phyloP scores from a whole-genome alignment of 2,888 invertebrate genomes.

The Dinocampus coccinellae region DNA sequence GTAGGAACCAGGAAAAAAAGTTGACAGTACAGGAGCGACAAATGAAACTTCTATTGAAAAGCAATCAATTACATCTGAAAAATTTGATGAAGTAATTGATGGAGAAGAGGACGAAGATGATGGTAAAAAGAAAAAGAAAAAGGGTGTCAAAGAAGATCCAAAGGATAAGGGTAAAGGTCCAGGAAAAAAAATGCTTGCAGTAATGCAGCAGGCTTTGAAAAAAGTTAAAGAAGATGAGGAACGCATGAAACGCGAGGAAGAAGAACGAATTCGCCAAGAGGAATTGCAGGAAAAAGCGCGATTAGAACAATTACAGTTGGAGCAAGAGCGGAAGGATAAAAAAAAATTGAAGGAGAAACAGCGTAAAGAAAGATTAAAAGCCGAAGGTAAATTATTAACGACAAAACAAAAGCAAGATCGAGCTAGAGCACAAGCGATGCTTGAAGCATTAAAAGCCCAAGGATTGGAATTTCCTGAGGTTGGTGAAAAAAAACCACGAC shows the following conservation, averaged over 20 bases:
- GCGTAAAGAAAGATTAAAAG: constrained; percentile 90
- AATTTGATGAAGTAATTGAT: constrained; percentile 46
- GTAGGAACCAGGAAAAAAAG: constrained; percentile 58
- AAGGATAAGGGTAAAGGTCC: constrained; percentile 76
- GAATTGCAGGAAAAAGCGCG: constrained; percentile 82
- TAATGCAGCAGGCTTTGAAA: constrained; percentile 93
- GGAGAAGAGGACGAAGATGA: constrained; percentile 65
- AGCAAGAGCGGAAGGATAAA: constrained; percentile 88
- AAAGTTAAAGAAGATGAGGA: constrained; percentile 93
- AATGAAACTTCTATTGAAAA: constrained; percentile 51
- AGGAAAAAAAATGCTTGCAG: constrained; percentile 87
- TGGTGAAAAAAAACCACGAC: constrained; percentile 73
- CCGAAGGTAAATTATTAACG: constrained; percentile 95
- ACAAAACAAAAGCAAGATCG: constrained; percentile 94
- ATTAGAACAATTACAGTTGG: constrained; percentile 81
- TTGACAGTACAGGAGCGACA: constrained; percentile 64
- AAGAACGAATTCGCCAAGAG: constrained; percentile 81
- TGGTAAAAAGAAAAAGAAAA: constrained; percentile 70
- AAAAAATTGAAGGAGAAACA: constrained; percentile 95
- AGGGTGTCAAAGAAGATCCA: constrained; percentile 70
- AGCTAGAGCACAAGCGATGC: constrained; percentile 88
- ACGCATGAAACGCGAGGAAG: constrained; percentile 78
- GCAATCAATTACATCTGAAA: constrained; percentile 43
- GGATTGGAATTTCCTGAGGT: constrained; percentile 86
- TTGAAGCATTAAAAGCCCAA: constrained; percentile 90